Evolutionary conservation across 1,140 invertebrate genomes (phyloP).

Genomic region (Heliconius melpomene): DNA sequence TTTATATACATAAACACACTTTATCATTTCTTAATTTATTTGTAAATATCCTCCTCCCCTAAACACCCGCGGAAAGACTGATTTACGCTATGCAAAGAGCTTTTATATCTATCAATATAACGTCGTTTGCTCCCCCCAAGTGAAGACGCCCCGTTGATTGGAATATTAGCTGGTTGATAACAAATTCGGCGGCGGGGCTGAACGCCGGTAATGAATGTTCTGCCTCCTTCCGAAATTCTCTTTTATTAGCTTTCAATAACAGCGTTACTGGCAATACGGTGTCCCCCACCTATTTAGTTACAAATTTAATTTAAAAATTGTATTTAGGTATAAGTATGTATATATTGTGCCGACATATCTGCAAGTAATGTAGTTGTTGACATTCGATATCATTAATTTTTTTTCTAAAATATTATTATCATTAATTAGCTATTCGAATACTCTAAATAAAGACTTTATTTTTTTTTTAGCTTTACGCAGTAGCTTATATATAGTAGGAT

Average conservation of each 20-base stretch:
- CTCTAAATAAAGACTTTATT: too few relatives aligned
- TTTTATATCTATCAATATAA: slow-evolving; percentile 35
- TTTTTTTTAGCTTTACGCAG: too few relatives aligned
- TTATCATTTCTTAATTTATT: not conserved
- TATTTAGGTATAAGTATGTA: not conserved
- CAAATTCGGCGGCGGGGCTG: slow-evolving; percentile 52
- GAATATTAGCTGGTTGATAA: slow-evolving; percentile 63
- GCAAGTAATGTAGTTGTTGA: not conserved
- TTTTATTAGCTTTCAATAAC: slow-evolving; percentile 48
- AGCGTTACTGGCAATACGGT: slow-evolving; percentile 12
- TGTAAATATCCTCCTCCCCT: not conserved
- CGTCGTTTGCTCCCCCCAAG: slow-evolving; percentile 41
- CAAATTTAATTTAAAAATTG: not conserved
- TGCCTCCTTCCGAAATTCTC: slow-evolving; percentile 45
- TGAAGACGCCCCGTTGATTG: slow-evolving; percentile 49
- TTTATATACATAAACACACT: not conserved
- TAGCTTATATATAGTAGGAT: too few relatives aligned
- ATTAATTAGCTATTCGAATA: not conserved
- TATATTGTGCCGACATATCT: not conserved
- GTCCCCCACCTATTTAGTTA: not conserved
- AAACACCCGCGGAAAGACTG: not conserved
- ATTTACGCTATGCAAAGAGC: slow-evolving; percentile 7
- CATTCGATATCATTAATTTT: not conserved
- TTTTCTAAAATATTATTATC: not conserved
- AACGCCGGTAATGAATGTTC: slow-evolving; percentile 59